These are phyloP conservation scores for Idaea aversata DNA, from an alignment of 2,888 invertebrate species.

Conservation along the genomic window DNA sequence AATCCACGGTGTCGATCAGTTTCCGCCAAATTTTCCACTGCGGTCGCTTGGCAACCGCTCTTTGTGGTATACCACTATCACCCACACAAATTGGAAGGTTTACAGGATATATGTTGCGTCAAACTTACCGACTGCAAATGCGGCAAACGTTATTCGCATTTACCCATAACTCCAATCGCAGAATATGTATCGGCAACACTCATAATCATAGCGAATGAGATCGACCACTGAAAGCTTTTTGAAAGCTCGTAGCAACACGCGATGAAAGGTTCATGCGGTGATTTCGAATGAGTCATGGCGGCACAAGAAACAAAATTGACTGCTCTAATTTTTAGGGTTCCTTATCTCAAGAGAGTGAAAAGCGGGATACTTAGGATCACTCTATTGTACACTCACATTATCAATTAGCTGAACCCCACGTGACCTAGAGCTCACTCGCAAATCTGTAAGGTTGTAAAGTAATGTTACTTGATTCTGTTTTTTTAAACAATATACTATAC, in stretches of 20 bases:
- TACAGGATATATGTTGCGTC: constrained; percentile 39
- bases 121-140: constrained; percentile 33
- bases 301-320: constrained; percentile 46
- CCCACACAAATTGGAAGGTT: constrained; percentile 52
- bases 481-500: no score
- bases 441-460: no score
- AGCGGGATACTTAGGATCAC: background rate
- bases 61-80: constrained; percentile 54
- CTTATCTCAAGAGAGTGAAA: background rate
- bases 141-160: constrained; percentile 36
- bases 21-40: constrained; percentile 70
- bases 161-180: constrained; percentile 48
- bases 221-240: constrained; percentile 75
- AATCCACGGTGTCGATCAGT: constrained; percentile 66
- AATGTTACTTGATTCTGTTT: no score
- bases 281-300: constrained; percentile 60
- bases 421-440: no score
- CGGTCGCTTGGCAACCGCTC: constrained; percentile 69
- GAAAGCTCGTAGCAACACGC: constrained; percentile 68
- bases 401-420: no score
- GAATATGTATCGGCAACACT: constrained; percentile 57
- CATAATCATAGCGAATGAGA: constrained; percentile 64
- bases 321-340: constrained; percentile 20
- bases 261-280: constrained; percentile 69
- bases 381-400: background rate